These are phyloP conservation scores for Dolomedes plantarius DNA, from an alignment of 2,888 invertebrate species.

Conservation along the genomic window DNA sequence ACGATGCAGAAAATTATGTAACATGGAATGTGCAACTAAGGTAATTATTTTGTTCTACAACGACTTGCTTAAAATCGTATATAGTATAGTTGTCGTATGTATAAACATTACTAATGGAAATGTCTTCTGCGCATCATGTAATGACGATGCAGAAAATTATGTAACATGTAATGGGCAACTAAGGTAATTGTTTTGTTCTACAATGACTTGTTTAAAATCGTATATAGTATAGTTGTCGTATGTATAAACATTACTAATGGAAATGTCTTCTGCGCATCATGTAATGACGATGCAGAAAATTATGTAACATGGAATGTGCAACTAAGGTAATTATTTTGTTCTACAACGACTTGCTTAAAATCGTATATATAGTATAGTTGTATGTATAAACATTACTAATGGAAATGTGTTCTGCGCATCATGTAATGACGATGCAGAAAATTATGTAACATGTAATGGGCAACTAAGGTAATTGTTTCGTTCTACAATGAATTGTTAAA, in stretches of 20 bases:
- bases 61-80: too few species aligned
- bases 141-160: conserved; percentile 24
- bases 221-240: too few species aligned
- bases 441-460: conserved; percentile 22
- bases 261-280: conserved; percentile 32
- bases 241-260: conserved; percentile 43
- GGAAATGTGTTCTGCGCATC: conserved; percentile 32
- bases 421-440: conserved; percentile 31
- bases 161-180: conserved; percentile 25
- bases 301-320: conserved; percentile 25
- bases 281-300: conserved; percentile 28
- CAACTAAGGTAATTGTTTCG: conserved; percentile 32
- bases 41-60: too few species aligned
- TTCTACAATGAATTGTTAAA: too few species aligned
- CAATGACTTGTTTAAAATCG: too few species aligned
- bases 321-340: conserved; percentile 31
- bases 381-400: conserved; percentile 45
- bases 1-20: conserved; percentile 7
- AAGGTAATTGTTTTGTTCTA: too few species aligned
- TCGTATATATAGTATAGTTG: too few species aligned
- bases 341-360: too few species aligned
- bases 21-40: conserved; percentile 31
- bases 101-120: conserved; percentile 44
- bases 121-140: conserved; percentile 32
- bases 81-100: too few species aligned